Evolutionary conservation across 1,140 invertebrate species (phyloP).

Genomic region (Drosophila guanche): DNA sequence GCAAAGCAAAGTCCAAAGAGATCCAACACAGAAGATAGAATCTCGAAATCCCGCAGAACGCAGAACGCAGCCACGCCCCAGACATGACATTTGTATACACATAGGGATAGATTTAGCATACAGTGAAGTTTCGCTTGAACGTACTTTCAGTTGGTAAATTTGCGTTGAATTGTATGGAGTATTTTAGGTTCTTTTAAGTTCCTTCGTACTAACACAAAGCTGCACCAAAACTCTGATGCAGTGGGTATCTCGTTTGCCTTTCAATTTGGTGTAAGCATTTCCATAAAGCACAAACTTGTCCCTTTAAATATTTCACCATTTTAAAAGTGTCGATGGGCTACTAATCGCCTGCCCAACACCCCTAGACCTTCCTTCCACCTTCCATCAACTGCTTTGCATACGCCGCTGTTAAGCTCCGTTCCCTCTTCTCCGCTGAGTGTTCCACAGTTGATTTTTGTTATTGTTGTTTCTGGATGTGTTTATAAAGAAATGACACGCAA

Average conservation of each 20-base stretch:
- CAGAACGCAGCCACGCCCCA: constrained; percentile 25
- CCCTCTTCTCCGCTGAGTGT: no score
- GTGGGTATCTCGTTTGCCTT: no score
- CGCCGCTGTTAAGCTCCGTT: no score
- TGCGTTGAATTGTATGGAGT: no score
- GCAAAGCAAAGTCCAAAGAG: constrained; percentile 39
- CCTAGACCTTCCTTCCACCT: constrained; percentile 3
- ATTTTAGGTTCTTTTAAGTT: no score
- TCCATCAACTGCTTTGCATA: neutral
- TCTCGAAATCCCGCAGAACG: constrained; percentile 32
- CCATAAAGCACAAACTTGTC: constrained; percentile 13
- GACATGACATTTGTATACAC: neutral
- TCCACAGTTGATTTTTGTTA: neutral
- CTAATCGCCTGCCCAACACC: constrained; percentile 19
- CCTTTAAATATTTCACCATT: constrained; percentile 12
- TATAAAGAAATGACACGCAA: constrained; percentile 81
- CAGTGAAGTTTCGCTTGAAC: no score
- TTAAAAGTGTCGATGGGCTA: constrained; percentile 41
- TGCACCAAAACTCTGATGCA: no score
- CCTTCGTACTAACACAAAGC: no score
- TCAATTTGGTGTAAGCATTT: no score
- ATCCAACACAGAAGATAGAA: constrained; percentile 27
- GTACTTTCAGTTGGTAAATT: no score
- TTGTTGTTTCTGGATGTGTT: constrained; percentile 56
- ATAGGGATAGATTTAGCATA: neutral